These are phyloP conservation scores for Sturnus vulgaris DNA, from an alignment of 2,113 vertebrate species.

Conservation along the genomic window DNA sequence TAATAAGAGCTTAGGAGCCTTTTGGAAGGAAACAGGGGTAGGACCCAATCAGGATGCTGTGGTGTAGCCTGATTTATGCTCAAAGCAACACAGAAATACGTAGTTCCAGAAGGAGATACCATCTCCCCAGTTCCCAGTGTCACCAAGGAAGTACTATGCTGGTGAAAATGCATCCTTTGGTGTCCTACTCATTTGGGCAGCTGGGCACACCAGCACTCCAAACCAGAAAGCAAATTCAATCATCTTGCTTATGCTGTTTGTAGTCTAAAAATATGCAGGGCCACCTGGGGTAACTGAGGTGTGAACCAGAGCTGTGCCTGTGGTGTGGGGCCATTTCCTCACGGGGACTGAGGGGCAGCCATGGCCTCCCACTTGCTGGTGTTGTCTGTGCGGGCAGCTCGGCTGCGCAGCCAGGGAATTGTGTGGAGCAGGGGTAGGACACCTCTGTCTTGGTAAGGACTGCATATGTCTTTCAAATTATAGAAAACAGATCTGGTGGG, in stretches of 20 bases:
- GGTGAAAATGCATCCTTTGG: neutral
- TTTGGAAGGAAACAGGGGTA: neutral
- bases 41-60: neutral
- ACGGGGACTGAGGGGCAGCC: neutral
- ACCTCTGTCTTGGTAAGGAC: neutral
- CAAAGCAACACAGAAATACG: neutral
- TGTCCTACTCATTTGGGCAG: neutral
- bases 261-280: neutral
- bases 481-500: neutral
- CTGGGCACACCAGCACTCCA: neutral
- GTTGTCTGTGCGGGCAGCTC: rapidly evolving
- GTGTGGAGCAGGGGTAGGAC: neutral
- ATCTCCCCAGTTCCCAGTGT: neutral
- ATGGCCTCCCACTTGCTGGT: neutral
- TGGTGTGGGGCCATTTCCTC: neutral
- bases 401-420: neutral
- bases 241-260: neutral
- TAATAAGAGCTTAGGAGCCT: neutral
- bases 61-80: neutral
- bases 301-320: neutral
- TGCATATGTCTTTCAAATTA: rapidly evolving
- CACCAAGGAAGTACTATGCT: neutral
- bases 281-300: neutral
- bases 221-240: neutral
- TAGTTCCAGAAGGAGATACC: neutral